Conservation (phyloP, 2,113 vertebrate species). For the Brachyhypopomus gauderio region DNA sequence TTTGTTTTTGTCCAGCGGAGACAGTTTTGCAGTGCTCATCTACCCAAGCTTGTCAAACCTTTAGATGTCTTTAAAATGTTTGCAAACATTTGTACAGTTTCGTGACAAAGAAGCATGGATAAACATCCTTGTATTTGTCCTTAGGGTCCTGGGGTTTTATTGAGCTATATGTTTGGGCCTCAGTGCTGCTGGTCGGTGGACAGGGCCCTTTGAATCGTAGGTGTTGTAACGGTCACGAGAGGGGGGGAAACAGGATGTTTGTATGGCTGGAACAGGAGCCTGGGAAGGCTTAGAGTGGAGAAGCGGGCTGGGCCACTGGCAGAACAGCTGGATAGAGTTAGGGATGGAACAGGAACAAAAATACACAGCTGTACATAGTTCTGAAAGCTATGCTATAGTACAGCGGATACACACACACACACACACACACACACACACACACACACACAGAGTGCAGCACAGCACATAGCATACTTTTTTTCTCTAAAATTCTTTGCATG, state of each 20-base stretch:
- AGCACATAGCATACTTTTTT: neutral
- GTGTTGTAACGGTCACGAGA: constrained; percentile 1
- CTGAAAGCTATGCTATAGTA: neutral
- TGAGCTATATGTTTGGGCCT: neutral
- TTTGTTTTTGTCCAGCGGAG: neutral
- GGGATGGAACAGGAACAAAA: constrained; percentile 16
- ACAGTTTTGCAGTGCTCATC: neutral
- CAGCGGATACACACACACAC: constrained; percentile 8
- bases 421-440: constrained; percentile 14
- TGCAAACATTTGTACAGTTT: neutral
- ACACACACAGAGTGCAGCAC: no score
- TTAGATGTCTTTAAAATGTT: neutral
- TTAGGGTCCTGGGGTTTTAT: constrained; percentile 6
- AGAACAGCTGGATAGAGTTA: constrained; percentile 40
- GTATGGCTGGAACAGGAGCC: neutral
- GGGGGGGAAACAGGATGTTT: constrained; percentile 42
- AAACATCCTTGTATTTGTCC: neutral
- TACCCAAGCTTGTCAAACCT: neutral
- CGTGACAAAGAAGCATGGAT: neutral
- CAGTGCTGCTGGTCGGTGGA: neutral
- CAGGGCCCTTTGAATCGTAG: constrained; percentile 1
- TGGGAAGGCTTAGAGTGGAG: neutral
- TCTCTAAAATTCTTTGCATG: neutral
- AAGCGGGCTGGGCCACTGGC: neutral
- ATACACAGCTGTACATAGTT: constrained; percentile 14